Percentiles rank a stretch among this genome's conserved stretches.
Evolutionary conservation across 2,797 vertebrate genomes (phyloP).

Genomic region (Megaceryle alcyon): DNA sequence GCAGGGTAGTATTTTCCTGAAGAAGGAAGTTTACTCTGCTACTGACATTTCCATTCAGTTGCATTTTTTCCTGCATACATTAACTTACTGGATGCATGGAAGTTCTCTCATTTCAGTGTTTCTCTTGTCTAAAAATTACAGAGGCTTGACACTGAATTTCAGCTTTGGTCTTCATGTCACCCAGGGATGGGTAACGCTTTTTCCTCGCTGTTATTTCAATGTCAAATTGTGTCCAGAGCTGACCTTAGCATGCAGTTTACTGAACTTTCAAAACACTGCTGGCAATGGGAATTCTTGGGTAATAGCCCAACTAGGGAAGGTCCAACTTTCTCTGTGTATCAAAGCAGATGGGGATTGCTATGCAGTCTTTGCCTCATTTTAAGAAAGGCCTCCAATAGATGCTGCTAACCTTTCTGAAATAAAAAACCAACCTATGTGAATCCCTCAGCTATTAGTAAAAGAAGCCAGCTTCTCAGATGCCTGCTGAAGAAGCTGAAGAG

Average conservation of each 20-base stretch:
- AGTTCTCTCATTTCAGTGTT: not conserved
- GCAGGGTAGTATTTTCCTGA: not conserved
- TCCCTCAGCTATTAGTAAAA: not conserved
- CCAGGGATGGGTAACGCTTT: not conserved
- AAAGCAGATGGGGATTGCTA: not conserved
- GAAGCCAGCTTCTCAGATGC: not conserved
- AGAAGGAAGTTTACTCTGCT: not conserved
- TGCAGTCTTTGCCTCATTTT: not conserved
- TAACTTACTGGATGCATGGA: not conserved
- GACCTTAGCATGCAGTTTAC: not conserved
- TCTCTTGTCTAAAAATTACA: not conserved
- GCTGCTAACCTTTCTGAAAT: not conserved
- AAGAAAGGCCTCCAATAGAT: not conserved
- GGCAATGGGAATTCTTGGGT: not conserved
- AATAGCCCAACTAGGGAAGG: not conserved
- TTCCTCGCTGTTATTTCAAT: not conserved
- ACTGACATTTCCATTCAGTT: not conserved
- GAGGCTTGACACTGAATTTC: not conserved
- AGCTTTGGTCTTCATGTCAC: not conserved
- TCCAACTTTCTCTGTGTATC: not conserved
- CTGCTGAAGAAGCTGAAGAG: not conserved
- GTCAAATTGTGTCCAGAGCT: not conserved
- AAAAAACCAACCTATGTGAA: not conserved
- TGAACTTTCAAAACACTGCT: not conserved
- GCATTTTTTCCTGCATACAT: not conserved